Evolutionary conservation across 1,140 invertebrate genomes (phyloP), one percentile per base, ranked within the genome.

Genomic region (Scaptomyza montana): DNA sequence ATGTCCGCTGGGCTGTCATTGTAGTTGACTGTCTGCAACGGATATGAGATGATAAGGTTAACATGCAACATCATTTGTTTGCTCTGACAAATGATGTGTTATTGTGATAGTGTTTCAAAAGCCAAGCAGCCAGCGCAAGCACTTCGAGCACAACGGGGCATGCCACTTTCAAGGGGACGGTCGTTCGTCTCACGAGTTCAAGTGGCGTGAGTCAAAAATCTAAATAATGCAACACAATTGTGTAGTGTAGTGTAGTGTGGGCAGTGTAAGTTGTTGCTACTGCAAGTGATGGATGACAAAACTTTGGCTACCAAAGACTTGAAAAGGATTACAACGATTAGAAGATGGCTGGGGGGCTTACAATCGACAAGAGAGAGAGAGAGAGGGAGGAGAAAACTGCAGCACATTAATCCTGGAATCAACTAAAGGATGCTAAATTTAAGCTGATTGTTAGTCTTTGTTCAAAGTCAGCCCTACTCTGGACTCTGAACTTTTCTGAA

Each of bases 41-140:
- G 84, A 89, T 89, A 80, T 80, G 77, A 89, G 84, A 89, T 89
- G 84, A 89, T 89, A 89, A 89, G 84, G 85, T 89, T 89, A 25
- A 84, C 79, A 84, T 89, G 85, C 85, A 89, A 89, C 84, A 84
- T 89, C 84, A 84, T 89, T 89, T 89, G 84, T 89, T 86, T 85
- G 77, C 84, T 84, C 70, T 84, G 84, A 89, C 84, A 89, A 89
- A 89, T 89, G 84, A 87, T 87, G 79, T 81, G 82, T 76, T 87
- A 82, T 87, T 87, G 84, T 89, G 84, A 89, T 89, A 82, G 67
- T 82, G 78, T 74, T 80, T 57, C 65, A 51, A 76, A 61, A 66
- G 68, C 64, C 36, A 50, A 16, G 21, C 39, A 16, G 9, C 16
- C 39, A 16, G 9, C 16, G 8, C 16, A 49, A 25, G 21, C 21